Evolutionary conservation across 2,113 vertebrate genomes (phyloP).

Genomic region (Trichomycterus rosablanca): DNA sequence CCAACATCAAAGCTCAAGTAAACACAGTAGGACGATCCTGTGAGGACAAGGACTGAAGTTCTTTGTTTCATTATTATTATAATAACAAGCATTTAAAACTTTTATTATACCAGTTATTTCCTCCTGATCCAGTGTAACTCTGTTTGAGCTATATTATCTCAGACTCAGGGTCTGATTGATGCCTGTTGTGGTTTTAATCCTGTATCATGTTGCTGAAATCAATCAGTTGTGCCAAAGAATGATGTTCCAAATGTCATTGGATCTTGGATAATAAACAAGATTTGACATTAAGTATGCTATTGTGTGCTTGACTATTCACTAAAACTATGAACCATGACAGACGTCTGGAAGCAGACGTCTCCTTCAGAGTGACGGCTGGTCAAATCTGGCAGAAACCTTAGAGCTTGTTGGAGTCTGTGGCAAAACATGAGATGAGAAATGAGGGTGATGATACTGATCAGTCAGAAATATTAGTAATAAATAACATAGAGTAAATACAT

Average conservation of each 20-base stretch:
- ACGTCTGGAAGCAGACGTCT: not conserved
- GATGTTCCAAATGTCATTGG: slow-evolving; percentile 1
- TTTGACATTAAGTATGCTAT: slow-evolving; percentile 9
- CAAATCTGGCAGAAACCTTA: too few relatives aligned
- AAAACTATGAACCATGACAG: not conserved
- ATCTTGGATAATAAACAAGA: slow-evolving; percentile 28
- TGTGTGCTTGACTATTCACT: not conserved
- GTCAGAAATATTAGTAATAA: too few relatives aligned
- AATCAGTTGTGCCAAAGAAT: slow-evolving; percentile 38
- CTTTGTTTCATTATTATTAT: not conserved
- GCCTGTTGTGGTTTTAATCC: slow-evolving; percentile 30
- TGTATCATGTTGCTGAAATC: slow-evolving; percentile 37
- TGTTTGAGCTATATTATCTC: slow-evolving; percentile 33
- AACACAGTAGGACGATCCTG: not conserved
- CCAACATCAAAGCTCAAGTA: not conserved
- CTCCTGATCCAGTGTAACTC: not conserved
- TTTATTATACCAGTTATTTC: not conserved
- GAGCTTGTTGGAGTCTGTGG: too few relatives aligned
- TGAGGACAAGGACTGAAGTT: not conserved
- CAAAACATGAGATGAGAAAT: too few relatives aligned
- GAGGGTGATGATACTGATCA: too few relatives aligned
- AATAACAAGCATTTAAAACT: slow-evolving; percentile 5
- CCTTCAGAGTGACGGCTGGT: too few relatives aligned
- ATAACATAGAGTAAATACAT: too few relatives aligned
- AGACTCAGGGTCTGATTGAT: slow-evolving; percentile 29